Evolutionary conservation across 2,888 invertebrate species (phyloP).

Genomic region (Chrysina gloriosa): DNA sequence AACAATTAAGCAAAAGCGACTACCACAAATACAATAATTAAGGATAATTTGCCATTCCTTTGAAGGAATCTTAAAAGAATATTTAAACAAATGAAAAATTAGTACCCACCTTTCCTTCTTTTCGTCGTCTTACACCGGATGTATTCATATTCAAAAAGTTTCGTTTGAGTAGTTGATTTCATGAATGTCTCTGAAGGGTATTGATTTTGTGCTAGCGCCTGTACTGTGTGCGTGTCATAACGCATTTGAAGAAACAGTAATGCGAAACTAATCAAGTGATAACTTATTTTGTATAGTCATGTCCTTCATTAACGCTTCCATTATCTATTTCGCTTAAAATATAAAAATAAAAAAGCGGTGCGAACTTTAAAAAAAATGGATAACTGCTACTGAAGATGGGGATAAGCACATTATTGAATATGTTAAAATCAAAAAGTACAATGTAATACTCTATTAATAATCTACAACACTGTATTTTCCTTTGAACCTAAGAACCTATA

Average conservation of each 20-base stretch:
- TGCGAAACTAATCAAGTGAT: slow-evolving; percentile 1
- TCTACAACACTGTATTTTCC: too few relatives aligned
- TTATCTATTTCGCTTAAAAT: too few relatives aligned
- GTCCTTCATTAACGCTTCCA: slow-evolving; percentile 9
- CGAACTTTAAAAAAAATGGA: too few relatives aligned
- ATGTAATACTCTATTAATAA: too few relatives aligned
- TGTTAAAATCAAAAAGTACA: too few relatives aligned
- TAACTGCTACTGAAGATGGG: too few relatives aligned
- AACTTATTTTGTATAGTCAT: slow-evolving; percentile 25
- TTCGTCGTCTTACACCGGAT: slow-evolving; percentile 36
- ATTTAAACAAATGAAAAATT: slow-evolving; percentile 24
- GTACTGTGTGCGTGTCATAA: slow-evolving; percentile 30
- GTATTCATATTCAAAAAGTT: slow-evolving; percentile 31
- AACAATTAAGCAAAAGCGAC: background rate
- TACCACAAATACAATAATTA: slow-evolving; percentile 17
- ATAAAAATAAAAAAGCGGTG: too few relatives aligned
- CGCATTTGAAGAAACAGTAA: background rate
- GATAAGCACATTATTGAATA: too few relatives aligned
- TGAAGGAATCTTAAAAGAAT: background rate
- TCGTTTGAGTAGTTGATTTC: background rate
- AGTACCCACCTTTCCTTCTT: slow-evolving; percentile 23
- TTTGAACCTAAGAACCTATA: too few relatives aligned
- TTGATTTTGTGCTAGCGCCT: slow-evolving; percentile 29
- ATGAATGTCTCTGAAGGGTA: slow-evolving; percentile 3
- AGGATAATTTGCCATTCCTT: background rate